Evolutionary conservation across 2,888 invertebrate genomes (phyloP), one percentile per base, ranked within the genome.

Genomic region (Cataglyphis rosenhaueri): DNA sequence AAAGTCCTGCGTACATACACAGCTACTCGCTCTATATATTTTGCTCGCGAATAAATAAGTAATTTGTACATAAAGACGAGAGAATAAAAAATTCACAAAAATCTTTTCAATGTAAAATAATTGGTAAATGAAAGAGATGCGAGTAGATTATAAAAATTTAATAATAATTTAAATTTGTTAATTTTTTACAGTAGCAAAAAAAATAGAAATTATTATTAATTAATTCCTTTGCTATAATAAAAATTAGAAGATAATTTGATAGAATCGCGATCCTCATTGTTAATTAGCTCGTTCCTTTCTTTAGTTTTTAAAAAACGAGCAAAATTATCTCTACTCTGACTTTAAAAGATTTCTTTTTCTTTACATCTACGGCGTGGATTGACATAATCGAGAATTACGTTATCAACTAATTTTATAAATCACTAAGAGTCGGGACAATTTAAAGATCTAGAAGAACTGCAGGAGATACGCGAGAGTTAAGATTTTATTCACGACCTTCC

Each of bases 401-500:
- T 6, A 21, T 15, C 44, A 21, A 62, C 44, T 62, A 48, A 74
- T 74, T 74, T 74, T 35, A n/a, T 21, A 12, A 44, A 74, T 74
- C 32, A 35, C 35, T 32, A 44, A 44, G 61, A 61, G 61, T 3
- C n/a, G 61, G 61, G 15, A n/a, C 21, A 0, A 21, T 25, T 74
- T 74, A 74, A 61, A 35, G 29, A 35, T 29, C 21, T 75, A 64
- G n/a, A n/a, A 75, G 52, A 62, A 48, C 10, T 32, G 10, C 18
- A 35, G 62, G 74, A 75, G 6, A 1, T 64, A 75, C 15, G 48
- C 38, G 65, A 18, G 41, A 52, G 25, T 62, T 75, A 64, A 75
- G 75, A 75, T 75, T 75, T 75, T 75, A 75, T 75, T 75, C 65
- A 75, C 52, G 25, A 75, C 52, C 65, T 65, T 75, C 3, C 35